These are phyloP conservation scores for Zophobas atratus DNA, from an alignment of 1,140 invertebrate genomes.

Conservation along the genomic window DNA sequence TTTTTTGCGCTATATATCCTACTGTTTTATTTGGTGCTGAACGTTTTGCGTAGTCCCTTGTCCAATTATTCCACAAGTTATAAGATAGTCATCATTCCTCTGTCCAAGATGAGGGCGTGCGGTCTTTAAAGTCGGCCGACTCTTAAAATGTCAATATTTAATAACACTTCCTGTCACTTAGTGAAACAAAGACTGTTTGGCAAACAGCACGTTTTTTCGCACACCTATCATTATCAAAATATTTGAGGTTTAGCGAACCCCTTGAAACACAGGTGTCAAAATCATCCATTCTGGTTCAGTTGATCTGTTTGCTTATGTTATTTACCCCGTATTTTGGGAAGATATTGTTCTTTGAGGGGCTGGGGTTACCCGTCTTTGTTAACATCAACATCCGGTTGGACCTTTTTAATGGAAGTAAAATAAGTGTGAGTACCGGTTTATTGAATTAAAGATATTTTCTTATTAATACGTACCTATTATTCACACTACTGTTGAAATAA, in stretches of 20 bases:
- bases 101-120: neutral
- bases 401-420: neutral
- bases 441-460: too few relatives aligned
- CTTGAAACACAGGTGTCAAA: conserved; percentile 25
- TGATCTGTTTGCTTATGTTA: neutral
- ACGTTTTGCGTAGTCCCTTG: conserved; percentile 4
- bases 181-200: conserved; percentile 20
- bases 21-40: conserved; percentile 39
- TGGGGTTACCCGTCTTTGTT: conserved; percentile 58
- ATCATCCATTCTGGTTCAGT: neutral
- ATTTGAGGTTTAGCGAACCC: conserved; percentile 21
- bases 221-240: conserved; percentile 22
- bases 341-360: neutral
- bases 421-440: neutral
- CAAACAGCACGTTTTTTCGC: conserved; percentile 20
- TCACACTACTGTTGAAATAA: too few relatives aligned
- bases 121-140: conserved; percentile 27
- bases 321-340: conserved; percentile 5
- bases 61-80: conserved; percentile 12
- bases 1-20: conserved; percentile 39
- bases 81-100: conserved; percentile 7
- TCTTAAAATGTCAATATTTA: conserved; percentile 54
- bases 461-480: too few relatives aligned
- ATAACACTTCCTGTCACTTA: conserved; percentile 54
- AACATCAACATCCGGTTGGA: neutral